phyloP scores from a whole-genome alignment of 2,888 invertebrate species.

The Lasioglossum leucozonium region DNA sequence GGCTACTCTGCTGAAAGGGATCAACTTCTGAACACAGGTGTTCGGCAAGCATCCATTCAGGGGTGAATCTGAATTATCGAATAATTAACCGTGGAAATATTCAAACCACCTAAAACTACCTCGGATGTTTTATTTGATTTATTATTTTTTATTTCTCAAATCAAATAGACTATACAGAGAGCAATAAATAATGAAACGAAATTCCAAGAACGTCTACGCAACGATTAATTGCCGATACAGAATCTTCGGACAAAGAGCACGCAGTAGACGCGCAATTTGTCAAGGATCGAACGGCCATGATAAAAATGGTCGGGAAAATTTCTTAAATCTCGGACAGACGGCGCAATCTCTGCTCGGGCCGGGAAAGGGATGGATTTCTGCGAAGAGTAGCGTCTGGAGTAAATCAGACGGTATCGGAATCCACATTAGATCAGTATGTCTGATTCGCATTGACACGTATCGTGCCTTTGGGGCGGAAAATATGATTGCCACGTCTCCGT shows the following conservation, averaged over 20 bases:
- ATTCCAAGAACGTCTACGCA: not conserved
- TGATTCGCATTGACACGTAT: constrained; percentile 84
- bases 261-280: not conserved
- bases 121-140: too few relatives aligned
- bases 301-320: constrained; percentile 32
- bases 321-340: constrained; percentile 59
- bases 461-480: constrained; percentile 84
- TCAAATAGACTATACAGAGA: not conserved
- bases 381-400: constrained; percentile 64
- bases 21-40: not conserved
- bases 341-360: constrained; percentile 43
- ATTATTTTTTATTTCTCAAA: too few relatives aligned
- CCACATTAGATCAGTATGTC: constrained; percentile 84
- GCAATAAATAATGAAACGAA: not conserved
- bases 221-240: not conserved
- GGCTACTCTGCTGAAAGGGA: not conserved
- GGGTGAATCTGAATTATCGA: not conserved
- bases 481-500: constrained; percentile 83
- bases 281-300: not conserved
- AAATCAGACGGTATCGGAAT: constrained; percentile 83
- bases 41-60: not conserved
- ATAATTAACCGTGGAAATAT: not conserved
- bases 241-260: not conserved
- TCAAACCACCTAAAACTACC: not conserved
- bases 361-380: constrained; percentile 33